These are phyloP conservation scores for Enteromius argenteus DNA, from an alignment of 2,797 vertebrate genomes.

Conservation along the genomic window DNA sequence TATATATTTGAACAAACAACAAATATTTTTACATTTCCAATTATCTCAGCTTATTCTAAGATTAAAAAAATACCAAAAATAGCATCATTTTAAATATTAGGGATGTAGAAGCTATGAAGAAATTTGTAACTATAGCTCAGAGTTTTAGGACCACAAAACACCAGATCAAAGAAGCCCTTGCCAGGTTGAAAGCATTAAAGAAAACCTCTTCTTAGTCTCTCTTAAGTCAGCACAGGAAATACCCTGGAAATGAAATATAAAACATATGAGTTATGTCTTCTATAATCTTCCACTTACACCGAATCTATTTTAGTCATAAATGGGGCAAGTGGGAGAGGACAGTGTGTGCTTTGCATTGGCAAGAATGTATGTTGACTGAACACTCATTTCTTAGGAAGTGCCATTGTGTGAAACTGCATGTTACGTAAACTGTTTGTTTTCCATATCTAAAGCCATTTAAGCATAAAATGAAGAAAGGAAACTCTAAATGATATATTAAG, in stretches of 20 bases:
- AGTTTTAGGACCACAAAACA: slow-evolving; percentile 33
- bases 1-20: background rate
- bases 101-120: slow-evolving; percentile 25
- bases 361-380: slow-evolving; percentile 31
- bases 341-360: slow-evolving; percentile 9
- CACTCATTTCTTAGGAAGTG: slow-evolving; percentile 7
- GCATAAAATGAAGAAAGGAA: slow-evolving; percentile 2
- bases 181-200: slow-evolving; percentile 59
- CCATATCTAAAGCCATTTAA: slow-evolving; percentile 6
- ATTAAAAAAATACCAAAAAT: background rate
- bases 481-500: slow-evolving; percentile 1
- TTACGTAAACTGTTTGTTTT: slow-evolving; percentile 13
- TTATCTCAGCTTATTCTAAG: background rate
- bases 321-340: slow-evolving; percentile 36
- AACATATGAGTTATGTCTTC: slow-evolving; percentile 42
- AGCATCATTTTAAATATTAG: background rate
- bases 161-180: slow-evolving; percentile 30
- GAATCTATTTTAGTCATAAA: slow-evolving; percentile 51
- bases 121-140: background rate
- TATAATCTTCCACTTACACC: slow-evolving; percentile 37
- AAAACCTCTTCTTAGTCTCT: slow-evolving; percentile 44
- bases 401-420: slow-evolving; percentile 8
- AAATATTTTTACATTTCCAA: background rate
- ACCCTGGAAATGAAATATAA: slow-evolving; percentile 40
- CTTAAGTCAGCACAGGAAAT: slow-evolving; percentile 40